Evolutionary conservation across 2,888 invertebrate genomes (phyloP).

Genomic region (Prenolepis imparis): DNA sequence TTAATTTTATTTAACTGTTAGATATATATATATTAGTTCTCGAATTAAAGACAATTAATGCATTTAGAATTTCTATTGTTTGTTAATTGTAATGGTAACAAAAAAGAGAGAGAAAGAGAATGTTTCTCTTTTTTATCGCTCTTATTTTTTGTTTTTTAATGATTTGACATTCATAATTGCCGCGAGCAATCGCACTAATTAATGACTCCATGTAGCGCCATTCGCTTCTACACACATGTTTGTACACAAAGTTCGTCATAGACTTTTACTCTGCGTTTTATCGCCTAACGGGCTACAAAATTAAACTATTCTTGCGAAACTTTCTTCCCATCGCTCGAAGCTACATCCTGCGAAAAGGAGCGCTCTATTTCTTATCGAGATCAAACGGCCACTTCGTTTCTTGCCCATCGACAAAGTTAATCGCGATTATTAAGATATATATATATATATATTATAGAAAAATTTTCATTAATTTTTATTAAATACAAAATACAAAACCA

Average conservation of each 20-base stretch:
- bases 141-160: background rate
- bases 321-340: constrained; percentile 10
- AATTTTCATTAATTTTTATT: constrained; percentile 9
- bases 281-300: constrained; percentile 16
- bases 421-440: constrained; percentile 9
- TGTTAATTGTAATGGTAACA: background rate
- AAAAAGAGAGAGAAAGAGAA: background rate
- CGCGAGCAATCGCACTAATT: constrained; percentile 5
- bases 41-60: background rate
- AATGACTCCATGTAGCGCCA: background rate
- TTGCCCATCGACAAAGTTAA: constrained; percentile 19
- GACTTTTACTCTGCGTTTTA: constrained; percentile 22
- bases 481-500: background rate
- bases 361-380: constrained; percentile 32
- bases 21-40: background rate
- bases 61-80: background rate
- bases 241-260: background rate
- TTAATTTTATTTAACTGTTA: constrained; percentile 1
- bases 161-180: background rate
- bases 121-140: background rate
- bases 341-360: constrained; percentile 12
- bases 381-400: background rate
- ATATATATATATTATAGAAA: background rate
- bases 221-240: background rate
- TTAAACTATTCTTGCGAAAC: constrained; percentile 21